These are phyloP conservation scores for Eugnorisma glareosa DNA, from an alignment of 2,888 invertebrate genomes.

Conservation along the genomic window DNA sequence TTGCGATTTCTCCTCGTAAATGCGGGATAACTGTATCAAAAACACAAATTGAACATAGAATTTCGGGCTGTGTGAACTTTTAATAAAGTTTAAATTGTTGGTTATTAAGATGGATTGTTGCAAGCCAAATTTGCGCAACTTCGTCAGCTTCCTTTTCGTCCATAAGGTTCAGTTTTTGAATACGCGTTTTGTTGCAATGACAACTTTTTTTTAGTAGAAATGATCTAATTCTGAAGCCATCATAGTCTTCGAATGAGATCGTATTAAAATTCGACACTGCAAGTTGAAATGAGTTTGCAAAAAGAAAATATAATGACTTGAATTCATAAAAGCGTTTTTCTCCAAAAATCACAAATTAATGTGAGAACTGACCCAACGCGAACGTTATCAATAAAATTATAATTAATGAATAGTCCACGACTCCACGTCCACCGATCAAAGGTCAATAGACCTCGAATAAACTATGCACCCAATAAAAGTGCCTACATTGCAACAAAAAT, in stretches of 20 bases:
- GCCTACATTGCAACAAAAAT: conserved; percentile 67
- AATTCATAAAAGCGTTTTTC: background rate
- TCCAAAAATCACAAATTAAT: conserved; percentile 31
- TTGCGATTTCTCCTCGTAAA: conserved; percentile 91
- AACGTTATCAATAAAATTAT: conserved; percentile 42
- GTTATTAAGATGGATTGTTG: background rate
- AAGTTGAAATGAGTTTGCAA: background rate
- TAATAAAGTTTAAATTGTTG: background rate
- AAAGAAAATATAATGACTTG: background rate
- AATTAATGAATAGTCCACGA: conserved; percentile 54
- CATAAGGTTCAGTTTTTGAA: background rate
- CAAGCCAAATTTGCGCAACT: background rate
- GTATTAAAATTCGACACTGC: background rate
- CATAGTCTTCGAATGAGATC: background rate
- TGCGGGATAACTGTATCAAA: conserved; percentile 85
- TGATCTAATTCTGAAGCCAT: background rate
- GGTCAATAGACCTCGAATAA: conserved; percentile 72
- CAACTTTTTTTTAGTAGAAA: background rate
- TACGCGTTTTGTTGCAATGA: background rate
- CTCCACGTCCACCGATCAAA: conserved; percentile 71
- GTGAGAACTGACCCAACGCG: conserved; percentile 33
- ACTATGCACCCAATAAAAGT: conserved; percentile 69
- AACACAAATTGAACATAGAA: background rate
- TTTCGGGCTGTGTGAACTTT: background rate
- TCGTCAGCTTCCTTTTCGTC: background rate